Conservation (phyloP, 2,113 vertebrate species). For the Brachirus orientalis region DNA sequence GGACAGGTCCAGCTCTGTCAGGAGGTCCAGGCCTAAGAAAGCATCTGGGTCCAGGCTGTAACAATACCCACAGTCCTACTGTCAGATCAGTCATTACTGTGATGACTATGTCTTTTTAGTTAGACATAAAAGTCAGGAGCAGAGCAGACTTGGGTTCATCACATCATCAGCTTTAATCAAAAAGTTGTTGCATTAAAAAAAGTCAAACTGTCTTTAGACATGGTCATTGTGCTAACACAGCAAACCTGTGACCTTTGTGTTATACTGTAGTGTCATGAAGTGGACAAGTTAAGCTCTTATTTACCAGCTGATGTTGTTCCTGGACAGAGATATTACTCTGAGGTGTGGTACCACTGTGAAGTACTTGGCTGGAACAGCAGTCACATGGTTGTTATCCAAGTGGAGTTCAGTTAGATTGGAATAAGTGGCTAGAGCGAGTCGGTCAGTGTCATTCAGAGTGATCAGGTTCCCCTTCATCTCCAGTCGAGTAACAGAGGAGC, state of each 20-base stretch:
- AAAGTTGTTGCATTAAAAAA: too few species aligned
- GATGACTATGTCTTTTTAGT: background rate
- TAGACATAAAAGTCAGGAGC: background rate
- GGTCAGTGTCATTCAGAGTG: constrained; percentile 58
- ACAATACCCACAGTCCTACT: constrained; percentile 11
- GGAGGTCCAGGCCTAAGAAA: constrained; percentile 76
- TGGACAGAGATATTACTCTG: constrained; percentile 79
- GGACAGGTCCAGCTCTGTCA: constrained; percentile 84
- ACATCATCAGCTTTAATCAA: too few species aligned
- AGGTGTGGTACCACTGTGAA: constrained; percentile 80
- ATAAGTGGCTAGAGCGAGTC: constrained; percentile 72
- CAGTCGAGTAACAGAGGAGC: constrained; percentile 22
- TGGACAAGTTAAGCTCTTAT: background rate
- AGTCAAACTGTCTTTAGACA: too few species aligned
- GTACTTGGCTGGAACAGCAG: constrained; percentile 66
- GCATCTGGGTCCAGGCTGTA: constrained; percentile 74
- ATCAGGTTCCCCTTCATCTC: constrained; percentile 31
- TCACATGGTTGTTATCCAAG: constrained; percentile 79
- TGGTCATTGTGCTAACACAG: too few species aligned
- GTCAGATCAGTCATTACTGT: background rate
- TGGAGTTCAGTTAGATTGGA: constrained; percentile 78
- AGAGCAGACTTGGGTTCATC: too few species aligned
- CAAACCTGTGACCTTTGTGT: too few species aligned
- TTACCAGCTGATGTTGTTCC: constrained; percentile 79
- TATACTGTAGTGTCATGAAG: too few species aligned